Base-by-base conservation (phyloP, 2,797 vertebrate species). In the Hipposideros larvatus region DNA sequence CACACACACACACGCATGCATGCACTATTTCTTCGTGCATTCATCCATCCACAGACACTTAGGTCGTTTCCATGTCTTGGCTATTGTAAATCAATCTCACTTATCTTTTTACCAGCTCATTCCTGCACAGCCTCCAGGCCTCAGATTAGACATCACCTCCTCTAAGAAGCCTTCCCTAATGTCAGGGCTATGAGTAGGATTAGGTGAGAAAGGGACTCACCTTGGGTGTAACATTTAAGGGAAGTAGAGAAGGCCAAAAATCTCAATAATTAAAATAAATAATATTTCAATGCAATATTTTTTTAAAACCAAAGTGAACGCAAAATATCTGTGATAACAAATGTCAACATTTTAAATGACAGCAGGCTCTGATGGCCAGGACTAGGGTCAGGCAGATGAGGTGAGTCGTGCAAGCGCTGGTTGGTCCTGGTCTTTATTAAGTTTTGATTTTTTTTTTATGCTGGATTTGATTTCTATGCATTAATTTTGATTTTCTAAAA, bases 151-250 rank as follows among this genome's bases (percentile, higher is more conserved):
- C 0, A 1, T 66, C 9, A 37, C n/a, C 34, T 85, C 63, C 87
- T 92, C 55, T 34, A 53, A 37, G 91, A 87, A 94, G 74, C 59
- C 65, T n/a, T 75, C 79, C 79, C 31, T 66, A 16, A 48, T 84
- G n/a, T 55, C 46, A 57, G 26, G 43, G 9, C 57, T 71, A 34
- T 65, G 53, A 48, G 63, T 57, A 41, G 11, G 5, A 2, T n/a
- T 21, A 85, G 26, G 5, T 18, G 31, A 84, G 26, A 55, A 4
- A 90, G 86, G 19, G 0, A 37, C 1, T 41, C 7, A 0, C 57
- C 53, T 53, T 28, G 7, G n/a, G 46, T n/a, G 48, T 41, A 71
- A 71, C 66, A 53, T 80, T 73, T 91, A 79, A 93, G 46, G 18
- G 6, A 7, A 5, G 1, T 51, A 34, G 1, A 6, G 8, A 4